Conservation (phyloP, 2,888 invertebrate genomes). For the Chironomus tentans region DNA sequence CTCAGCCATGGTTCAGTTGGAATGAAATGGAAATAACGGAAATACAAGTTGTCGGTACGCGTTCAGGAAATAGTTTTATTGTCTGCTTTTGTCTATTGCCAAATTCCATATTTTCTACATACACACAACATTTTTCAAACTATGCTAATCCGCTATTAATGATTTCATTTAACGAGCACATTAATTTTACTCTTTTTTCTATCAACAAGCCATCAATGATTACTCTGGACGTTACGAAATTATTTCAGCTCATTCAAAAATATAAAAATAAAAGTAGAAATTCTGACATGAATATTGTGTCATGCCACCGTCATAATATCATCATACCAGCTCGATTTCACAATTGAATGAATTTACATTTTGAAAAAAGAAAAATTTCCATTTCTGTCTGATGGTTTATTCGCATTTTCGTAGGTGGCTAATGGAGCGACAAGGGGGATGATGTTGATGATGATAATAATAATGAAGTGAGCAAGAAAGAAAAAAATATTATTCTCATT, state of each 20-base stretch:
- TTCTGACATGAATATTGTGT: not conserved
- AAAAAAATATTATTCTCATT: not conserved
- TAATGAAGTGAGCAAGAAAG: not conserved
- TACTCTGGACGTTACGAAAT: not conserved
- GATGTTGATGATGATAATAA: not conserved
- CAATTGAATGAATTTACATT: conserved; percentile 26
- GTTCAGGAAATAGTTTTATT: conserved; percentile 18
- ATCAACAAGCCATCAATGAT: too few species aligned
- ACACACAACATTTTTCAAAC: not conserved
- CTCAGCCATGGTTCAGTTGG: not conserved
- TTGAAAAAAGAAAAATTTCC: not conserved
- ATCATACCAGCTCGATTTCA: conserved; percentile 10
- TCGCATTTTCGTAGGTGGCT: not conserved
- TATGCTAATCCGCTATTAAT: not conserved
- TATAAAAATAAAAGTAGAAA: too few species aligned
- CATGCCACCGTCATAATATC: conserved; percentile 7
- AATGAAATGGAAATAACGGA: conserved; percentile 21
- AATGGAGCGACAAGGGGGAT: conserved; percentile 2
- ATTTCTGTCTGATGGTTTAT: not conserved
- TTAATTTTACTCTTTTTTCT: too few species aligned
- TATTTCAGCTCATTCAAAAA: not conserved
- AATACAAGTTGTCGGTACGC: conserved; percentile 12
- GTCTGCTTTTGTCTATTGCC: conserved; percentile 5
- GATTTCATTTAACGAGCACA: not conserved
- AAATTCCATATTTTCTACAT: not conserved